phyloP scores from a whole-genome alignment of 2,113 vertebrate genomes.

The Callopanchax toddi region DNA sequence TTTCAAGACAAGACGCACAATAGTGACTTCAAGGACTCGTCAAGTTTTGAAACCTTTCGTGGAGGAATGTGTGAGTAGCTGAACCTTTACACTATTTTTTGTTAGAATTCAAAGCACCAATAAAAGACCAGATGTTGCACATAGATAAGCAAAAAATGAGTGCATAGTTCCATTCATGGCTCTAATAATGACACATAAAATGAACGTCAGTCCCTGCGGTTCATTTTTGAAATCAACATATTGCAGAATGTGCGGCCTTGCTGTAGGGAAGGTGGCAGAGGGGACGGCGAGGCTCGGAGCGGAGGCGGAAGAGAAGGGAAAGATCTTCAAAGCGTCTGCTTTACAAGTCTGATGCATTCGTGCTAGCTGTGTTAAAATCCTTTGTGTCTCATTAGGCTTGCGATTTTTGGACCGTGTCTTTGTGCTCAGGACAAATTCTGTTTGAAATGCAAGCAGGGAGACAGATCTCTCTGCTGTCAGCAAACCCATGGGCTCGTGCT shows the following conservation, averaged over 20 bases:
- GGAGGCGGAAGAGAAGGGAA: slow-evolving; percentile 57
- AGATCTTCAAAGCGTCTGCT: slow-evolving; percentile 75
- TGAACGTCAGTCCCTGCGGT: slow-evolving; percentile 19
- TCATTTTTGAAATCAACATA: slow-evolving; percentile 44
- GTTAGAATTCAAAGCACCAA: background rate
- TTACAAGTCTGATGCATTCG: slow-evolving; percentile 72
- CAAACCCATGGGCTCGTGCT: slow-evolving; percentile 38
- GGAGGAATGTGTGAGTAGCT: background rate
- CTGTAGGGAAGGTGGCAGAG: slow-evolving; percentile 55
- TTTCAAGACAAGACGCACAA: slow-evolving; percentile 36
- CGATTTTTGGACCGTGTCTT: slow-evolving; percentile 61
- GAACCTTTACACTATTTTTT: background rate
- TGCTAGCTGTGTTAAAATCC: slow-evolving; percentile 65
- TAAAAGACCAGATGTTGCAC: background rate
- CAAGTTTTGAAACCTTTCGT: no score
- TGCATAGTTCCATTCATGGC: slow-evolving; percentile 19
- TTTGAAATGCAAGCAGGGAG: slow-evolving; percentile 68
- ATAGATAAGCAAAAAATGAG: background rate
- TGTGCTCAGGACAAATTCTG: slow-evolving; percentile 65
- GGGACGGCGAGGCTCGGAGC: slow-evolving; percentile 43
- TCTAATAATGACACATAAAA: slow-evolving; percentile 35
- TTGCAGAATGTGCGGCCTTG: slow-evolving; percentile 50
- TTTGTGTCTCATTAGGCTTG: slow-evolving; percentile 76
- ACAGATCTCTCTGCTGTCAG: slow-evolving; percentile 19
- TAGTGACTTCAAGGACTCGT: background rate